Base-by-base conservation (phyloP, 2,888 invertebrate species). In the Tethea ocularis region DNA sequence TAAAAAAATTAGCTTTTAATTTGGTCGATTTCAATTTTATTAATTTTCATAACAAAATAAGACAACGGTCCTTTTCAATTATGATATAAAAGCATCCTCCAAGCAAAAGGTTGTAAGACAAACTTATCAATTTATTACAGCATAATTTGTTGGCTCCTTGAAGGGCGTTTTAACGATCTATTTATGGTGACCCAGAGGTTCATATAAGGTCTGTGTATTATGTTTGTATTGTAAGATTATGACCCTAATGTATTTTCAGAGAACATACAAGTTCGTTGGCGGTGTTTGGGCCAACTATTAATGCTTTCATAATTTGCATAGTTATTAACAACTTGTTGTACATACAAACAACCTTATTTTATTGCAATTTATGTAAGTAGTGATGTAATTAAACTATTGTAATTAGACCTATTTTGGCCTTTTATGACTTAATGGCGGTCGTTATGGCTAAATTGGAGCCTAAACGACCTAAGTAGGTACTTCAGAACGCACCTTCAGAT, bases 141-240 rank as follows among this genome's bases (percentile, higher is more conserved):
- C 20, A 20, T 20, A 46, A 46, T 46, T n/a, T 20, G 46, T 17
- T 10, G 20, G 41, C 41, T n/a, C 41, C 17, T 17, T n/a, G n/a
- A 20, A 46, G 1, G 46, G 20, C 2, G 46, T 46, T 46, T 46
- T 46, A 46, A 46, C 46, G 46, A 46, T 46, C 46, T 46, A 46
- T 46, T 17, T 46, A 46, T 46, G n/a, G 46, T 46, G 8, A 46
- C 46, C 46, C 46, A 33, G 33, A 33, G 54, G 54, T 20, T 13
- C 52, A 53, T 26, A 29, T 33, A 22, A 46, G 46, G 46, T 20
- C 22, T 54, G 20, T 20, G 54, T 33, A 54, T 54, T 33, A 54
- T 54, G 54, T 54, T 33, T 22, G 54, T 36, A 54, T 29, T 36
- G 13, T 54, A 33, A 33, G 54, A 54, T 36, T 54, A 54, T 33